Percentiles rank a stretch among this genome's conserved stretches.
Evolutionary conservation across 2,888 invertebrate genomes (phyloP).

Genomic region (Rhamnusium bicolor): DNA sequence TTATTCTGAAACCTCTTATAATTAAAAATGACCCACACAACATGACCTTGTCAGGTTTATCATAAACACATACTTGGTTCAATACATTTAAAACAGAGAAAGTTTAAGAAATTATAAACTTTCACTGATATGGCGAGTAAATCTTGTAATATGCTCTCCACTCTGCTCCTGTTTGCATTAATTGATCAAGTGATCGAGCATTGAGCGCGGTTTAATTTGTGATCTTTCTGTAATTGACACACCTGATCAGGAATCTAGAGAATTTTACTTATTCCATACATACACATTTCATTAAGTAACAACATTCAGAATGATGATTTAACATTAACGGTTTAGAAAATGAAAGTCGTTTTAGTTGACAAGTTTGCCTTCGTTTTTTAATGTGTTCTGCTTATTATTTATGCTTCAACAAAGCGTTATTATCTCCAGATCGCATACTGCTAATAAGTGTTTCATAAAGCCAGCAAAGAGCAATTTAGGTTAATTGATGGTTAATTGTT

Average conservation of each 20-base stretch:
- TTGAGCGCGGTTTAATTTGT: not conserved
- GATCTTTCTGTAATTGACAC: slow-evolving; percentile 34
- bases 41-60: not conserved
- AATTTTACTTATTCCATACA: slow-evolving; percentile 8
- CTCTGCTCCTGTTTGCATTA: too few relatives aligned
- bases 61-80: not conserved
- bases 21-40: too few relatives aligned
- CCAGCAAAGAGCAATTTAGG: slow-evolving; percentile 28
- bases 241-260: slow-evolving; percentile 31
- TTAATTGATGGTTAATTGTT: slow-evolving; percentile 27
- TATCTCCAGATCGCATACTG: slow-evolving; percentile 35
- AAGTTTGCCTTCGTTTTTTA: slow-evolving; percentile 49
- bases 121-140: slow-evolving; percentile 50
- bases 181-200: too few relatives aligned
- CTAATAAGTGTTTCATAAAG: slow-evolving; percentile 6
- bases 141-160: too few relatives aligned
- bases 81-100: slow-evolving; percentile 43
- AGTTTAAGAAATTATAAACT: slow-evolving; percentile 52
- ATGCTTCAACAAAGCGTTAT: slow-evolving; percentile 35
- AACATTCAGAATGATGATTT: slow-evolving; percentile 40
- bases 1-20: too few relatives aligned
- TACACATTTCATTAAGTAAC: not conserved
- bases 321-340: slow-evolving; percentile 44
- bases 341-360: slow-evolving; percentile 52
- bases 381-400: slow-evolving; percentile 36